phyloP scores from a whole-genome alignment of 1,140 invertebrate species.

The Anoplolepis gracilipes region DNA sequence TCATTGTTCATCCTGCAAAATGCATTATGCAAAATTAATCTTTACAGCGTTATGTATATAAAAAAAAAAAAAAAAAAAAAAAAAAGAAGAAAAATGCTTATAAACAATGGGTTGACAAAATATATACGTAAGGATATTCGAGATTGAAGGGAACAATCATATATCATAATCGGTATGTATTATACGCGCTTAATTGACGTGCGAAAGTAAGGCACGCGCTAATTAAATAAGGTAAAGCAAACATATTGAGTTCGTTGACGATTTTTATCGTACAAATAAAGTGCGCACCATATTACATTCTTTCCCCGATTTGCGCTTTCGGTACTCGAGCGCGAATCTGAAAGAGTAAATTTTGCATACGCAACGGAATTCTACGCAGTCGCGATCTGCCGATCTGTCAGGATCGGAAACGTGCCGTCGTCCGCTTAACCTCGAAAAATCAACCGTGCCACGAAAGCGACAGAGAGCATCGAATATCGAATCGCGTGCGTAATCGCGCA shows the following conservation, averaged over 20 bases:
- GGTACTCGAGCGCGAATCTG: neutral
- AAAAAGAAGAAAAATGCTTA: neutral
- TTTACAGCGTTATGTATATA: neutral
- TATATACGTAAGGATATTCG: neutral
- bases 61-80: too few species aligned
- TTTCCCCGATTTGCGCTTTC: neutral
- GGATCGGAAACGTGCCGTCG: conserved; percentile 8
- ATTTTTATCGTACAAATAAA: conserved; percentile 13
- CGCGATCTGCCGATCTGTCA: neutral
- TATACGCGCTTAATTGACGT: neutral
- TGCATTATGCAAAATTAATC: conserved; percentile 49
- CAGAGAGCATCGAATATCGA: neutral
- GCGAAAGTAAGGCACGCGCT: neutral
- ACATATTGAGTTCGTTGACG: conserved; percentile 7
- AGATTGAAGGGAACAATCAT: neutral
- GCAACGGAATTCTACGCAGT: neutral
- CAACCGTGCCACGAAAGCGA: conserved; percentile 41
- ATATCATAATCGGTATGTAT: neutral
- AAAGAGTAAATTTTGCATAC: neutral
- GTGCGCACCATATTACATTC: conserved; percentile 33
- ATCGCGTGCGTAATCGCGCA: neutral
- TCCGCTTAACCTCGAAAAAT: conserved; percentile 51
- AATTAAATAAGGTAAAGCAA: conserved; percentile 14
- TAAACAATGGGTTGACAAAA: neutral
- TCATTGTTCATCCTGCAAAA: conserved; percentile 81